A percentile compares a stretch with the other conserved stretches of the same genome.
These are phyloP conservation scores for Saimiri boliviensis DNA, from an alignment of 2,113 vertebrate genomes.

Conservation along the genomic window DNA sequence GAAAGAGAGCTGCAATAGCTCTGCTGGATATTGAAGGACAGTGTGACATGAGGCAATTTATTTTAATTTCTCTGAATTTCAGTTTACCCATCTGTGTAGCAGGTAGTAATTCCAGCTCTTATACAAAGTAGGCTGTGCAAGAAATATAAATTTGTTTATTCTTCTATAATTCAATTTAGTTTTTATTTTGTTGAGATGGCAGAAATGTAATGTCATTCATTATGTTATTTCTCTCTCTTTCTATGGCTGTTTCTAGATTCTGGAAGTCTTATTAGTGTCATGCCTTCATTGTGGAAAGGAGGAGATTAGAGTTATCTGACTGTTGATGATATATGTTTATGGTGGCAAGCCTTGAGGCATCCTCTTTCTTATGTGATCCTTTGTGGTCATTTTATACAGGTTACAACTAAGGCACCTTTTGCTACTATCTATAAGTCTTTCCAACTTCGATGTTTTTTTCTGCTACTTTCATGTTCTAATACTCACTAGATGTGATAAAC, in stretches of 20 bases:
- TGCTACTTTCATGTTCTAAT: not conserved
- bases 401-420: not conserved
- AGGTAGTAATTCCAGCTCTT: not conserved
- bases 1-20: not conserved
- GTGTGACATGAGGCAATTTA: not conserved
- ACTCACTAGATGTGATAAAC: not conserved
- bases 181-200: not conserved
- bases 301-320: not conserved
- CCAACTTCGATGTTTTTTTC: not conserved
- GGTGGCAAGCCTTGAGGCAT: not conserved
- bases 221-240: not conserved
- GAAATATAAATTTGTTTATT: not conserved
- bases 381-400: not conserved
- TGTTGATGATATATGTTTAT: not conserved
- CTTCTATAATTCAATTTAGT: not conserved
- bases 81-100: not conserved
- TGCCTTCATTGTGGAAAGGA: not conserved
- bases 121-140: not conserved
- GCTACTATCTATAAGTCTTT: not conserved
- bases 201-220: not conserved
- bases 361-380: not conserved
- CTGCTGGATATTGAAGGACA: not conserved
- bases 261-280: not conserved
- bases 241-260: not conserved
- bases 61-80: slow-evolving; percentile 19